Evolutionary conservation across 2,113 vertebrate species (phyloP), one percentile per base, ranked within the genome.

Genomic region (Syngnathus typhle): DNA sequence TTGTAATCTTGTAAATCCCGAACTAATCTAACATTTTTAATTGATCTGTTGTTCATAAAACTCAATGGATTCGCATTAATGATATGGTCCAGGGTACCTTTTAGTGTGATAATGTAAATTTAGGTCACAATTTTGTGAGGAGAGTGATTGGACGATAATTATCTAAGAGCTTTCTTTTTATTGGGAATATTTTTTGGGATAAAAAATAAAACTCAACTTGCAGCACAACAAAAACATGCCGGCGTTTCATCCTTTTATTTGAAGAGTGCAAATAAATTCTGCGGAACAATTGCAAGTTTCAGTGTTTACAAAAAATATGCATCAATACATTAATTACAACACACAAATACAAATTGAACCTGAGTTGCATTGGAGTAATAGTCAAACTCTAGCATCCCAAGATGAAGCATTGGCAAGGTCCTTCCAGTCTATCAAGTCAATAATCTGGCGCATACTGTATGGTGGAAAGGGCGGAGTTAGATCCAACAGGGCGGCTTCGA

Each of bases 261-360:
- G 69, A 71, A 78, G 74, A 68, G 67, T 85, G 80, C 80, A 84
- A 81, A 66, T 67, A 23, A 52, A 82, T 76, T 76, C 62, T 73
- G 73, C 75, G 72, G 55, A 65, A 69, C 68, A 84, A 80, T 80
- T 69, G 78, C 60, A 79, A 81, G 64, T 8, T 52, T 41, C 19
- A 15, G 36, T 65, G n/a, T 44, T 23, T 44, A 19, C 47, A 54
- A 49, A 21, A 38, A n/a, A 54, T 7, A 43, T 23, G 8, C 38
- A 16, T 61, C 76, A 81, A 80, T 75, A 80, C 74, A 74, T 68
- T 56, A 68, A 39, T 74, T 37, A 68, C 67, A 77, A 70, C 81
- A 69, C 39, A 82, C 39, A 82, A 65, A 82, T 67, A 80, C 62
- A 76, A 72, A 67, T 75, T 72, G 52, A 84, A 77, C 88, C 87